Conservation (phyloP, 2,113 vertebrate species). For the Apteryx owenii region DNA sequence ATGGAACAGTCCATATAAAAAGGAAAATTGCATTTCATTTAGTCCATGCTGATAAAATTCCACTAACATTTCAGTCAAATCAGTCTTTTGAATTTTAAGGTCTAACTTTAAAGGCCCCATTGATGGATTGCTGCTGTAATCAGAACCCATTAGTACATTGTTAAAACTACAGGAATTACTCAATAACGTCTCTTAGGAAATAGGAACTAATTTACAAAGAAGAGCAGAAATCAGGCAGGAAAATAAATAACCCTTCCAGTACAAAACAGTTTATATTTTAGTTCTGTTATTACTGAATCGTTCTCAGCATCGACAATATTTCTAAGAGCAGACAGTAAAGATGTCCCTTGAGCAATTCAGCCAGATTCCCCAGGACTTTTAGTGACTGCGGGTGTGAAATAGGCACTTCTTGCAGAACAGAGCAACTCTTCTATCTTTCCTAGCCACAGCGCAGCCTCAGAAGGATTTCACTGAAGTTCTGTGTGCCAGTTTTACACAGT, state of each 20-base stretch:
- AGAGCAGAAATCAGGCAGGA: background rate
- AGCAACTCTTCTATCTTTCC: background rate
- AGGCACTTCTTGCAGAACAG: rapidly evolving
- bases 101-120: conserved; percentile 24
- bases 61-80: background rate
- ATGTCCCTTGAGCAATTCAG: background rate
- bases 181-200: background rate
- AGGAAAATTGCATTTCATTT: conserved; percentile 9
- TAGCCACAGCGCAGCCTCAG: background rate
- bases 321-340: background rate
- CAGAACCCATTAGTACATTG: background rate
- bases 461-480: background rate
- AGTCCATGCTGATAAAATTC: conserved; percentile 4
- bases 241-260: background rate
- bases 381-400: rapidly evolving
- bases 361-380: rapidly evolving
- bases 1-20: background rate
- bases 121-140: conserved; percentile 20
- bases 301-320: background rate
- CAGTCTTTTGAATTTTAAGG: background rate
- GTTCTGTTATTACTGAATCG: background rate
- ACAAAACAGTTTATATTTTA: background rate
- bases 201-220: background rate
- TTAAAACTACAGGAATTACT: conserved; percentile 22
- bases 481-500: rapidly evolving